Evolutionary conservation across 2,113 vertebrate genomes (phyloP), one percentile per base, ranked within the genome.

Genomic region (Rhegmatorhina hoffmannsi): DNA sequence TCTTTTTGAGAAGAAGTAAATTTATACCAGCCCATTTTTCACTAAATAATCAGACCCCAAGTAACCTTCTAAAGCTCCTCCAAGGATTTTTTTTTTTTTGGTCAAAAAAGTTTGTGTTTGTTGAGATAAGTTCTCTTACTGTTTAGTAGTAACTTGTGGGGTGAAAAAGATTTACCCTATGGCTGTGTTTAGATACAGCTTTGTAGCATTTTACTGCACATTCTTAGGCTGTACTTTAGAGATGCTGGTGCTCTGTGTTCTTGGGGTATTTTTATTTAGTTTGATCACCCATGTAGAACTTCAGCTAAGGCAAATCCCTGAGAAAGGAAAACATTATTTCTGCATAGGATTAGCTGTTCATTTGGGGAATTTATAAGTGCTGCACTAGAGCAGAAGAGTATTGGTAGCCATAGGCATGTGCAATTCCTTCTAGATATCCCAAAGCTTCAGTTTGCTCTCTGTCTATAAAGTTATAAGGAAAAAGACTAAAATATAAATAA

Each of bases 11-110:
- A 58, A 88, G 20, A 73, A 67, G 10, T 75, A 76, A 43, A 92
- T 92, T 73, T 83, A n/a, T 59, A 56, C 7, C 17, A 66, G 8
- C 17, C 11, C 17, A 33, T 17, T 43, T 62, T 74, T 53, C 69
- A 91, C 19, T 26, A 88, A 85, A 43, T 43, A 55, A 82, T 49
- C 40, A 87, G 55, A 46, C 25, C 12, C 7, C 17, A 62, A 36
- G 40, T 56, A 86, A 75, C 44, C 14, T 78, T 85, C 46, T 70
- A 31, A 76, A 74, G 8, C 15, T 63, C 17, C 15, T 75, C 29
- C 13, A 46, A 66, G 17, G 3, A 0, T 6, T 38, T 36, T 11
- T 38, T 69, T 31, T 4, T 11, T 0, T 13, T 16, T 2, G 16
- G 2, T 20, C 13, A 10, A 17, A 52, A n/a, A 64, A 80, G 29